These are phyloP conservation scores for Drosophila santomea DNA, from an alignment of 1,140 invertebrate genomes.

Conservation along the genomic window DNA sequence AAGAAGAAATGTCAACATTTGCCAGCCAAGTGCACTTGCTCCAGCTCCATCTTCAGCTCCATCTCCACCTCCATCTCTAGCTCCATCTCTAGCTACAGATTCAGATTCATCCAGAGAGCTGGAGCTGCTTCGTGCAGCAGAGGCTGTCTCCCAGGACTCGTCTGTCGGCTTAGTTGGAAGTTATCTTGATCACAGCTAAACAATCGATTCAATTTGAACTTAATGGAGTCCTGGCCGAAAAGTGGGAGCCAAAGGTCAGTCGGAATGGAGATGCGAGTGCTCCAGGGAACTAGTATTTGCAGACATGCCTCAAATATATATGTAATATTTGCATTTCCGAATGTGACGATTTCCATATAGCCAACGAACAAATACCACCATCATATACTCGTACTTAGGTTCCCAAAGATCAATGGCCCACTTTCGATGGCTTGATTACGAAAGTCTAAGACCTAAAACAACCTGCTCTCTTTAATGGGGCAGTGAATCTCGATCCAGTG, in stretches of 20 bases:
- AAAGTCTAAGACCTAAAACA: too few relatives aligned
- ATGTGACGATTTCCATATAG: too few relatives aligned
- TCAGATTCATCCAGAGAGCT: neutral
- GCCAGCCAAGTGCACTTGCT: slow-evolving; percentile 69
- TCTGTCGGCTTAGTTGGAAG: slow-evolving; percentile 60
- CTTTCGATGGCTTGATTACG: too few relatives aligned
- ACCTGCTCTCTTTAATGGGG: too few relatives aligned
- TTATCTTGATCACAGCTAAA: slow-evolving; percentile 70
- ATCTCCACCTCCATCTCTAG: slow-evolving; percentile 17
- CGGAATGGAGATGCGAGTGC: neutral
- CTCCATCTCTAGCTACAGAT: slow-evolving; percentile 25
- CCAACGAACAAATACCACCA: too few relatives aligned
- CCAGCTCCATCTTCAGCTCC: slow-evolving; percentile 27
- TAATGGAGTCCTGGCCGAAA: slow-evolving; percentile 56
- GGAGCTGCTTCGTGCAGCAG: neutral
- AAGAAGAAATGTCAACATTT: slow-evolving; percentile 78
- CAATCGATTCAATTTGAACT: slow-evolving; percentile 78
- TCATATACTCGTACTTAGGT: too few relatives aligned
- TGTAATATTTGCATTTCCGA: too few relatives aligned
- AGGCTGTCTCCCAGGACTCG: slow-evolving; percentile 35
- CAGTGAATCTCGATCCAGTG: neutral
- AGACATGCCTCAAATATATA: too few relatives aligned
- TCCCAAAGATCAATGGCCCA: too few relatives aligned
- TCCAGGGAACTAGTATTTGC: neutral
- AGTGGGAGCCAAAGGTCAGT: neutral